Evolutionary conservation across 2,113 vertebrate genomes (phyloP).

Genomic region (Bettongia penicillata): DNA sequence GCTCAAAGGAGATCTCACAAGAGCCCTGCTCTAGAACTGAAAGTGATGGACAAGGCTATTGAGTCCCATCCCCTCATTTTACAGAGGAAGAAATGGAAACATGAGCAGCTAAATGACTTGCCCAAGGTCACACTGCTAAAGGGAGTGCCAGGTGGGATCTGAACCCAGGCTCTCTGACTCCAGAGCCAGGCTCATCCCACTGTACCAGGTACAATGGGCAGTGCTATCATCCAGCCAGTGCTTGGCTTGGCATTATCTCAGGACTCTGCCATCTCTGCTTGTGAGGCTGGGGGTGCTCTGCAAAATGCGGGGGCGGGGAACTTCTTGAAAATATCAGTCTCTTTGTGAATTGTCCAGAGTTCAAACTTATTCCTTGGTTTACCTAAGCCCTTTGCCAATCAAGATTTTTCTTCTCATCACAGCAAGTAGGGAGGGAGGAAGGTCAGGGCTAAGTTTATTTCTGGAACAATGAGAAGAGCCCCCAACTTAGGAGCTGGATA

Average conservation of each 20-base stretch:
- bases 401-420: neutral
- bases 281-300: too few relatives aligned
- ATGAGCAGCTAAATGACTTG: neutral
- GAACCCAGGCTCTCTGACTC: neutral
- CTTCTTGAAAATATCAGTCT: too few relatives aligned
- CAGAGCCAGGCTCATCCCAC: neutral
- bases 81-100: neutral
- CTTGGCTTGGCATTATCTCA: neutral
- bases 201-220: neutral
- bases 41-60: neutral
- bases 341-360: neutral
- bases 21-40: neutral
- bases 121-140: neutral
- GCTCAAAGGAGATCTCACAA: neutral
- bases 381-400: neutral
- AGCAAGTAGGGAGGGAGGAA: neutral
- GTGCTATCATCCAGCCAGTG: neutral
- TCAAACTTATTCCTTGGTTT: neutral
- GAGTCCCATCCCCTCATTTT: neutral
- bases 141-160: neutral
- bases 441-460: neutral
- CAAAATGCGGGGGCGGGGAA: neutral
- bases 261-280: neutral
- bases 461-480: neutral
- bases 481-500: neutral